phyloP scores from a whole-genome alignment of 2,113 vertebrate species.

The Stegostoma tigrinum region DNA sequence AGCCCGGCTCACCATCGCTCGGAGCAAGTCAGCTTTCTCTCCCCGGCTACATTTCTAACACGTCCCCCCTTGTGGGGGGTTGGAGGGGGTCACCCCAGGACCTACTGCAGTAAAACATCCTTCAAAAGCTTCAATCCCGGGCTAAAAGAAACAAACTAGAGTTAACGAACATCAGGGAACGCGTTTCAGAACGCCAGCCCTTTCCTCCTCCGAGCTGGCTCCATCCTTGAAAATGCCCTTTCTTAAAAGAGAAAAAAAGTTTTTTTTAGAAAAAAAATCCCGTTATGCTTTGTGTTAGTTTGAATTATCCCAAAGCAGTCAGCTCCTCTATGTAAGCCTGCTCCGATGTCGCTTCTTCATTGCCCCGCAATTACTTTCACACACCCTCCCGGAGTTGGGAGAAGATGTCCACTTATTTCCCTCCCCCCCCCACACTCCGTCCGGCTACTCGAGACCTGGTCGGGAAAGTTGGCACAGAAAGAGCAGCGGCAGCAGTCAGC shows the following conservation, averaged over 20 bases:
- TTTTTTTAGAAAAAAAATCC: neutral
- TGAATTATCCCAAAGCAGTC: neutral
- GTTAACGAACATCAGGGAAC: neutral
- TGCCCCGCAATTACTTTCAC: neutral
- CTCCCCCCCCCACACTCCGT: neutral
- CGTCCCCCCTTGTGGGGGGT: too few species aligned
- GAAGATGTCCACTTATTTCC: neutral
- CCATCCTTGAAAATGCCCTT: neutral
- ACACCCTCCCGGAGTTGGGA: neutral
- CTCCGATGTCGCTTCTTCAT: neutral
- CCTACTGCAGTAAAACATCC: neutral
- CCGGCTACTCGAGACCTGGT: neutral
- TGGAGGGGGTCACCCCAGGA: too few species aligned
- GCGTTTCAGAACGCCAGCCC: neutral
- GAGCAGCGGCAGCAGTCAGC: neutral
- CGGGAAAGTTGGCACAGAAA: neutral
- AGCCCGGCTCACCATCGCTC: neutral
- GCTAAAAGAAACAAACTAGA: neutral
- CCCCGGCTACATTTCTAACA: neutral
- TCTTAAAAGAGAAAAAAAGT: neutral
- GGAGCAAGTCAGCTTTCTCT: neutral
- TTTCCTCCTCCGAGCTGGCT: neutral
- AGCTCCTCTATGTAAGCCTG: neutral
- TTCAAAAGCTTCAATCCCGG: neutral
- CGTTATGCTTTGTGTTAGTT: neutral